Evolutionary conservation across 2,113 vertebrate species (phyloP), one percentile per base, ranked within the genome.

Genomic region (Takifugu flavidus): DNA sequence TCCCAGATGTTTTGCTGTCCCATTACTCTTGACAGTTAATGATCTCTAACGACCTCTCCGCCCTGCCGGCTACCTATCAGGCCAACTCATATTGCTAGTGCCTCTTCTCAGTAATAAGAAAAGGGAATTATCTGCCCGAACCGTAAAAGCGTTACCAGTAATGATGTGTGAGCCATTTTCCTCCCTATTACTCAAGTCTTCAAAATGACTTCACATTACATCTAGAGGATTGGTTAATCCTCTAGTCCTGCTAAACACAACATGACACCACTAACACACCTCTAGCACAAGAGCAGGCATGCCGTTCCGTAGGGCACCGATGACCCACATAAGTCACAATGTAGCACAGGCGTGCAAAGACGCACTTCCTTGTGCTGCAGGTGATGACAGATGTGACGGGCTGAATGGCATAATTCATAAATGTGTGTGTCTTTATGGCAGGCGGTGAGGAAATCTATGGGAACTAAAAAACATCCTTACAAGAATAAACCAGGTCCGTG

Each of bases 311-410:
- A 67, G 86, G 83, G 84, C 78, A 78, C 69, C 46, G 2, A 42
- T 84, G 87, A 84, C 86, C 87, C 81, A 86, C 76, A 84, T 87
- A 77, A 74, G 73, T 86, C 87, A 72, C 71, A 67, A 53, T 46
- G 5, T 46, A 71, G 58, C 53, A 57, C 15, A 47, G 67, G 58
- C 69, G 60, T 68, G 58, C 59, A 27, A 43, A 75, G 58, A 57
- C 12, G 25, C 49, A 61, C 52, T 31, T 60, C 53, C 44, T 56
- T 54, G 53, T 61, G 74, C 59, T 76, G 66, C 68, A 76, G 62
- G 67, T n/a, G 3, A 49, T 54, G 78, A 66, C 80, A 82, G 75
- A 74, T 81, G 67, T 75, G 70, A 58, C 61, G 57, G 15, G 58
- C 31, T n/a, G 61, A 3, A 20, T 49, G 56, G 58, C 11, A 39